These are phyloP conservation scores for Oreochromis aureus DNA, from an alignment of 2,113 vertebrate genomes.

Conservation along the genomic window DNA sequence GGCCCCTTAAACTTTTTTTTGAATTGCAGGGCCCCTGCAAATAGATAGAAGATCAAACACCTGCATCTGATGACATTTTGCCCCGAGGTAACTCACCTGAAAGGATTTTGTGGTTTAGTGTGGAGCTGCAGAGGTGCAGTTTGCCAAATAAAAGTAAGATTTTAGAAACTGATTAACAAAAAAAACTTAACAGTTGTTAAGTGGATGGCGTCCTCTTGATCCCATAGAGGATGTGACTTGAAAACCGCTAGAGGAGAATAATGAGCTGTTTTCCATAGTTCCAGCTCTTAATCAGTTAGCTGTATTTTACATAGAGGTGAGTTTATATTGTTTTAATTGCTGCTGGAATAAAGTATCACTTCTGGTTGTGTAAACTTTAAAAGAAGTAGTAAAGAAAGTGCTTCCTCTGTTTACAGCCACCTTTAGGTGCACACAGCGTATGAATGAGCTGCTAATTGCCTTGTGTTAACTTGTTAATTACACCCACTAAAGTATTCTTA, in stretches of 20 bases:
- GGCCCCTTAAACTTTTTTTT: neutral
- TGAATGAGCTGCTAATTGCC: slow-evolving; percentile 48
- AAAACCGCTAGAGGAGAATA: neutral
- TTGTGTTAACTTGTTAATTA: slow-evolving; percentile 54
- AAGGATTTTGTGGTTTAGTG: neutral
- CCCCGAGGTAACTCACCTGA: neutral
- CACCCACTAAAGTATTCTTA: slow-evolving; percentile 28
- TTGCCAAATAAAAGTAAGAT: neutral
- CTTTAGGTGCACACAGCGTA: neutral
- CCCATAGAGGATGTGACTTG: neutral
- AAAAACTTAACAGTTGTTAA: neutral
- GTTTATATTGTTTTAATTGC: neutral
- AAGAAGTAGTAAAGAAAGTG: neutral
- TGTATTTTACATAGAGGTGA: neutral
- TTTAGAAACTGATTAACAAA: neutral
- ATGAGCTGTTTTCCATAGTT: neutral
- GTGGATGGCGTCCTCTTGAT: neutral
- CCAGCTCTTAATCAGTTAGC: neutral
- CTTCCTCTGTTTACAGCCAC: slow-evolving; percentile 3
- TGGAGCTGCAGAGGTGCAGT: neutral
- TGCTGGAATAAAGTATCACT: neutral
- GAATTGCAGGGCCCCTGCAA: neutral
- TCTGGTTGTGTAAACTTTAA: neutral
- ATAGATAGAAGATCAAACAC: slow-evolving; percentile 10
- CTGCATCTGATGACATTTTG: neutral